Evolutionary conservation across 2,797 vertebrate species (phyloP).

Genomic region (Etheostoma nigrum): DNA sequence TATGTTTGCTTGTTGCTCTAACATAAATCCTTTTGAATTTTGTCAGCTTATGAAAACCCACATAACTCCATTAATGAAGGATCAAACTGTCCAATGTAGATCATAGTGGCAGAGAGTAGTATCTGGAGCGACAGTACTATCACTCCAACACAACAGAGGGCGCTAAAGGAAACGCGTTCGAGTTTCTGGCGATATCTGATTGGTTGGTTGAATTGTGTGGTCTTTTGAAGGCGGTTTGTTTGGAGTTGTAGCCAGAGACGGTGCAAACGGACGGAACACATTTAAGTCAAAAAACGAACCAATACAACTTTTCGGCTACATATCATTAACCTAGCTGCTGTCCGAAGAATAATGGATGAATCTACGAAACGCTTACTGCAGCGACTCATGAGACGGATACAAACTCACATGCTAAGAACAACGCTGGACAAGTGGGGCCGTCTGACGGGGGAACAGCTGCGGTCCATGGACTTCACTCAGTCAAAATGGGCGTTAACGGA

Average conservation of each 20-base stretch:
- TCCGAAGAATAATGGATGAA: slow-evolving; percentile 80
- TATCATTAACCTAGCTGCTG: background rate
- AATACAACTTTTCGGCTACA: accelerated
- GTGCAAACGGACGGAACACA: too few relatives aligned
- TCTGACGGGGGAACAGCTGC: slow-evolving; percentile 81
- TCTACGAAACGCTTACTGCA: slow-evolving; percentile 80
- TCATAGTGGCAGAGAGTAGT: too few relatives aligned
- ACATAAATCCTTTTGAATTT: too few relatives aligned
- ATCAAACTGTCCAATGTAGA: background rate
- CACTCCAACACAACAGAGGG: slow-evolving; percentile 63
- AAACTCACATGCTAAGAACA: slow-evolving; percentile 71
- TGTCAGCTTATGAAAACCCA: too few relatives aligned
- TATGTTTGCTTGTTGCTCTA: too few relatives aligned
- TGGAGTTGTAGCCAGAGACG: slow-evolving; percentile 15
- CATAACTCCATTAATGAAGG: too few relatives aligned
- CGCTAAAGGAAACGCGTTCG: accelerated
- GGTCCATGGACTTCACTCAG: slow-evolving; percentile 79
- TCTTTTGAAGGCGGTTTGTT: slow-evolving; percentile 65
- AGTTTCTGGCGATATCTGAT: slow-evolving; percentile 31
- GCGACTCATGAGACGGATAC: slow-evolving; percentile 86
- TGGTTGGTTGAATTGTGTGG: slow-evolving; percentile 69
- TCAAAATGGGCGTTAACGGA: slow-evolving; percentile 83
- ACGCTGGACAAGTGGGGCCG: slow-evolving; percentile 88
- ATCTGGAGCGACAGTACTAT: background rate
- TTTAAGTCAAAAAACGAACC: accelerated